Evolutionary conservation across 2,888 invertebrate genomes (phyloP), one percentile per base, ranked within the genome.

Genomic region (Sialis lutaria): DNA sequence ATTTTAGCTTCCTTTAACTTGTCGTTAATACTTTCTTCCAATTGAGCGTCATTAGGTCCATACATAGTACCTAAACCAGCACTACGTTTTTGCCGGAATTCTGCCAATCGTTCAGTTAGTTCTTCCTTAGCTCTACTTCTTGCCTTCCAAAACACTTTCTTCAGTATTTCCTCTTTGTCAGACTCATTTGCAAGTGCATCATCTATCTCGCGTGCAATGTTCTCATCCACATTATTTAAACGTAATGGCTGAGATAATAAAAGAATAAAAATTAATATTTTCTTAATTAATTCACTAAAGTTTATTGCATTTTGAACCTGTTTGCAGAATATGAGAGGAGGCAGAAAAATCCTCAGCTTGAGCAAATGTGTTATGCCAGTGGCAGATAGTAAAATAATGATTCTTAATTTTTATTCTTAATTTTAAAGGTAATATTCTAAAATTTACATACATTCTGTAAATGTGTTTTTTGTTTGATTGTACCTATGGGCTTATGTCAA

Each of bases 91-190:
- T 83, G 82, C 59, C 92, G 82, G 53, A 74, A 74, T 52, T 91
- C 90, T 32, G 76, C 77, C 45, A 93, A 69, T 57, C 85, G 83
- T 55, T 80, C 80, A 46, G 79, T 76, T 45, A 92, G 68, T 61
- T 88, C 88, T 54, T 85, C 83, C 58, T 83, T 82, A 6, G 90
- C 89, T 55, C 82, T 78, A 53, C 77, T 76, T 37, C 95, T 74
- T 45, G 93, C 90, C 58, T 90, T 88, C 68, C 83, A 79, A 64
- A 97, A 97, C 51, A 88, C 86, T 64, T 82, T 82, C 48, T 91
- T 75, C 46, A 95, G 70, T 53, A 84, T 77, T 62, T 92, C 92
- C 59, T 92, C 93, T 60, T 90, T 91, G 57, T 92, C 91, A n/a
- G 35, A 30, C 62, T 90, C 89, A 55, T 80, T 79, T 50, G 79